Evolutionary conservation across 2,113 vertebrate species (phyloP).

Genomic region (Abramis brama): DNA sequence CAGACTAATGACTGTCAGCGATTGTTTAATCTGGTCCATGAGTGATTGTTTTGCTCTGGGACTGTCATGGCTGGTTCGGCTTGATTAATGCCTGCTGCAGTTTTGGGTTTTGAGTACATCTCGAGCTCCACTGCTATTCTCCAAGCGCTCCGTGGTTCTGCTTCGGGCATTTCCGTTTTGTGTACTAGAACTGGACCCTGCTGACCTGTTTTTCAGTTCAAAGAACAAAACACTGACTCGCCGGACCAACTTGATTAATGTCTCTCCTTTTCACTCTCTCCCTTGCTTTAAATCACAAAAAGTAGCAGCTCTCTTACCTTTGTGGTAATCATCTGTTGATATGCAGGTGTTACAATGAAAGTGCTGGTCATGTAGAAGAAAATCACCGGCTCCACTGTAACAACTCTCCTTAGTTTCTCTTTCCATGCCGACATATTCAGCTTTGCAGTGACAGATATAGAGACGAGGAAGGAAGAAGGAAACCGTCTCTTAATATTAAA

Average conservation of each 20-base stretch:
- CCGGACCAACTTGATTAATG: conserved; percentile 44
- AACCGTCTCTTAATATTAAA: conserved; percentile 3
- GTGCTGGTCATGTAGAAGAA: conserved; percentile 64
- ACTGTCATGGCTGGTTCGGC: conserved; percentile 42
- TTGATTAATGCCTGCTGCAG: conserved; percentile 56
- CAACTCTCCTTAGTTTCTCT: conserved; percentile 48
- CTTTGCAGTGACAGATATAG: not conserved
- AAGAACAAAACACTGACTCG: conserved; percentile 41
- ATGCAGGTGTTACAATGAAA: conserved; percentile 59
- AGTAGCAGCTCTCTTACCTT: conserved; percentile 59
- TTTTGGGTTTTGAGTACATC: conserved; percentile 50
- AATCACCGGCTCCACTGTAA: conserved; percentile 69
- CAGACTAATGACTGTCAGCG: conserved; percentile 40
- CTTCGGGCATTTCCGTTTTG: conserved; percentile 38
- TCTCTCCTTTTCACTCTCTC: conserved; percentile 14
- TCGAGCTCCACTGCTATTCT: conserved; percentile 21
- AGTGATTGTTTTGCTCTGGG: conserved; percentile 38
- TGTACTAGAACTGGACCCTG: conserved; percentile 35
- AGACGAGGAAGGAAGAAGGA: not conserved
- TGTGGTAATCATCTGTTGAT: conserved; percentile 62
- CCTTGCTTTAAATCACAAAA: conserved; percentile 1
- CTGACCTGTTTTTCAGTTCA: conserved; percentile 53
- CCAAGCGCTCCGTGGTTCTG: conserved; percentile 19
- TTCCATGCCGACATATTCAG: conserved; percentile 52
- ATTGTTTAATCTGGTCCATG: conserved; percentile 43